Percentiles rank a stretch among this genome's conserved stretches.
Evolutionary conservation across 2,113 vertebrate species (phyloP).

Genomic region (Microtus oregoni): DNA sequence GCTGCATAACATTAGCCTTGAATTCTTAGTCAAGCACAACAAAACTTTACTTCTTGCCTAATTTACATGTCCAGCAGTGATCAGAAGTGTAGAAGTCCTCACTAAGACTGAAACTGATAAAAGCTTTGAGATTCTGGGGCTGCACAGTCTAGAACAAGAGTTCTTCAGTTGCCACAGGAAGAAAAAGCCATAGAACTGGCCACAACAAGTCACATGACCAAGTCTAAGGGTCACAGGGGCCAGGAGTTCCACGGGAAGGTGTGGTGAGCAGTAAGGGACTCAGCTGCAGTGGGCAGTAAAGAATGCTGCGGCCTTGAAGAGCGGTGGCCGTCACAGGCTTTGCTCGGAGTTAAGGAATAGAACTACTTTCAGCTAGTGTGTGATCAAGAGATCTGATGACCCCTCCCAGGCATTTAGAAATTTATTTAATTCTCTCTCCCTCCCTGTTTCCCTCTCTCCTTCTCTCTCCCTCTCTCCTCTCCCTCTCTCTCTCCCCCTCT

Average conservation of each 20-base stretch:
- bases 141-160: background rate
- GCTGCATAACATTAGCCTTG: background rate
- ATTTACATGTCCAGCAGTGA: background rate
- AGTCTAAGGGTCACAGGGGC: background rate
- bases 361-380: slow-evolving; percentile 4
- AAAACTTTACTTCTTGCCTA: background rate
- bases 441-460: too few relatives aligned
- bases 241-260: background rate
- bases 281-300: background rate
- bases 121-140: background rate
- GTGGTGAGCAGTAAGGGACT: background rate
- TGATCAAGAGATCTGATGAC: background rate
- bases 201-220: background rate
- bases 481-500: too few relatives aligned
- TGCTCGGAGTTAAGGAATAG: background rate
- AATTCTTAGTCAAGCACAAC: background rate
- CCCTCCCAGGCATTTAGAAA: background rate
- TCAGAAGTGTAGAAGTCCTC: background rate
- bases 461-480: too few relatives aligned
- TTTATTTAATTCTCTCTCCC: background rate
- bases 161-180: background rate
- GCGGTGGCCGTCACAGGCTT: background rate
- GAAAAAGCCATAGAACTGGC: slow-evolving; percentile 5
- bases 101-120: background rate
- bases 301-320: background rate